Evolutionary conservation across 1,140 invertebrate genomes (phyloP).

Genomic region (Arion vulgaris): DNA sequence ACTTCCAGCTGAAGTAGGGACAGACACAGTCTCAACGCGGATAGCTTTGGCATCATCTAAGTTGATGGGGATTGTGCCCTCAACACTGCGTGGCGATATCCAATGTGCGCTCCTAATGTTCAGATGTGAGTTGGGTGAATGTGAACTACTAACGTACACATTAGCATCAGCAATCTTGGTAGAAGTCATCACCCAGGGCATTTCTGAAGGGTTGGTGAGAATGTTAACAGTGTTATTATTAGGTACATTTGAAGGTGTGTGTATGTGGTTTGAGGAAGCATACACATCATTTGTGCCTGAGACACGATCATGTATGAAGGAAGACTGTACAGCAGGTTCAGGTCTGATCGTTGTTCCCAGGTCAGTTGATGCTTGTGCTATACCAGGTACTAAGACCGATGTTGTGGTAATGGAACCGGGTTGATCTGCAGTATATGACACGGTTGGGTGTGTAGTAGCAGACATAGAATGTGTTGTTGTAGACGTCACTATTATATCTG

Average conservation of each 20-base stretch:
- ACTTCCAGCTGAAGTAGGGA: neutral
- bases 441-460: neutral
- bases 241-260: neutral
- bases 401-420: too few relatives aligned
- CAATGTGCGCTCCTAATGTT: neutral
- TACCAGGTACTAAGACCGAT: neutral
- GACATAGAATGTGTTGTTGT: neutral
- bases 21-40: neutral
- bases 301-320: too few relatives aligned
- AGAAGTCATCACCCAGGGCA: slow-evolving; percentile 1
- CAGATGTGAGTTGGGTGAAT: neutral
- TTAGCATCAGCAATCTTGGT: neutral
- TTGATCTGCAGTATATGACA: neutral
- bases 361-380: neutral
- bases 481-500: neutral
- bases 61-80: neutral
- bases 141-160: neutral
- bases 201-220: neutral
- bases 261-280: too few relatives aligned
- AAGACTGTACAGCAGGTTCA: neutral
- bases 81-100: neutral
- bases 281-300: too few relatives aligned
- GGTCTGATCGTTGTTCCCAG: too few relatives aligned
- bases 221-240: neutral
- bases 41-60: neutral